Conservation (phyloP, 2,888 invertebrate species). For the Scaeva pyrastri region DNA sequence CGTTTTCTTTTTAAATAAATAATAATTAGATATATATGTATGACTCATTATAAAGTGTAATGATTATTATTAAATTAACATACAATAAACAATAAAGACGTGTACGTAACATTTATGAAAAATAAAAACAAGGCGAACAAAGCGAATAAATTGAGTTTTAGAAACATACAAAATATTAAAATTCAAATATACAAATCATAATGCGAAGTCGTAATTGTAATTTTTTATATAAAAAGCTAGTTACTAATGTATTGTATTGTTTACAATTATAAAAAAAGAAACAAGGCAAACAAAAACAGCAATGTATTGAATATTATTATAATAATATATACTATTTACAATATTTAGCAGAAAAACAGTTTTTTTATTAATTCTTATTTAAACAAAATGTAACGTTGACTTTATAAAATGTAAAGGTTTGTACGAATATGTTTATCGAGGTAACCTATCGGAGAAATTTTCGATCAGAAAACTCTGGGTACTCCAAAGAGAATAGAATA, state of each 20-base stretch:
- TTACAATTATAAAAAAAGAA: slow-evolving; percentile 60
- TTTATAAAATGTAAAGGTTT: not conserved
- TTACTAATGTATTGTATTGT: slow-evolving; percentile 71
- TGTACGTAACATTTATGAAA: slow-evolving; percentile 65
- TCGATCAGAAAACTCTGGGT: too few species aligned
- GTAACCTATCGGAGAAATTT: too few species aligned
- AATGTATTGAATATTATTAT: slow-evolving; percentile 73
- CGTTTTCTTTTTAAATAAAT: slow-evolving; percentile 34
- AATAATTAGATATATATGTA: slow-evolving; percentile 54
- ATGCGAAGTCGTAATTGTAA: slow-evolving; percentile 74
- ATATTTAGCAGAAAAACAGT: slow-evolving; percentile 70
- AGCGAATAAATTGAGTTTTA: slow-evolving; percentile 45
- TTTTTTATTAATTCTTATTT: not conserved
- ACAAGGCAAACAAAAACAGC: slow-evolving; percentile 53
- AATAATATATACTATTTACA: slow-evolving; percentile 76
- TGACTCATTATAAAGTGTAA: slow-evolving; percentile 64
- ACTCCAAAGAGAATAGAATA: too few species aligned
- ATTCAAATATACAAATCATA: slow-evolving; percentile 68
- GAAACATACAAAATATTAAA: slow-evolving; percentile 39
- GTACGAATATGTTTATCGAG: not conserved
- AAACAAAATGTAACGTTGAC: not conserved
- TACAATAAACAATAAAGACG: slow-evolving; percentile 56
- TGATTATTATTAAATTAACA: slow-evolving; percentile 54
- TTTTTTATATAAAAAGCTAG: slow-evolving; percentile 75
- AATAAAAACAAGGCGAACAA: slow-evolving; percentile 3